Percentiles rank a stretch among this genome's conserved stretches.
Conservation (phyloP, 2,888 invertebrate species). For the Cactoblastis cactorum region DNA sequence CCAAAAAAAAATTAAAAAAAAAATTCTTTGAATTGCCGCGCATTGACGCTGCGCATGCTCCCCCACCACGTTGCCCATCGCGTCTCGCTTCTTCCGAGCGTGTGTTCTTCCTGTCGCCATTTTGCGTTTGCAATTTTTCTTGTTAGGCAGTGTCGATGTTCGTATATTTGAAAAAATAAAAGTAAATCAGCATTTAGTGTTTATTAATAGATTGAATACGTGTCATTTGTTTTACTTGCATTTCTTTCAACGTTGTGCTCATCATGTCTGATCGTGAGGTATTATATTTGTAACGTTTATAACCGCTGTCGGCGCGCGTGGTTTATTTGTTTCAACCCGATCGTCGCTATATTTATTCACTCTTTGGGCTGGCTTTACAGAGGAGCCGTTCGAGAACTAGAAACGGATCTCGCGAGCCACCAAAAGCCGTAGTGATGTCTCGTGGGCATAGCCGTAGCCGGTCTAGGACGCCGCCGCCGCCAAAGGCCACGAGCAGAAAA, state of each 20-base stretch:
- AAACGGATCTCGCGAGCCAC: constrained; percentile 71
- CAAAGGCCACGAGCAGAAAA: constrained; percentile 67
- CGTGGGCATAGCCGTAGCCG: constrained; percentile 73
- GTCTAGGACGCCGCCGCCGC: constrained; percentile 75
- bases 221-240: constrained; percentile 45
- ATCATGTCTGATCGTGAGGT: constrained; percentile 76
- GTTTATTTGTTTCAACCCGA: constrained; percentile 42
- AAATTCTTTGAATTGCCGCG: no score
- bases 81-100: no score
- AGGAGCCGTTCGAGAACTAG: constrained; percentile 74
- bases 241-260: constrained; percentile 38
- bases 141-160: constrained; percentile 24
- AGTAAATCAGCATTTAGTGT: constrained; percentile 36
- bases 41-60: neutral
- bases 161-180: constrained; percentile 43
- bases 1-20: neutral
- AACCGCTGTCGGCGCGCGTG: constrained; percentile 50
- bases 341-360: constrained; percentile 37
- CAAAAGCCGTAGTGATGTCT: constrained; percentile 63
- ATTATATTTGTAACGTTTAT: constrained; percentile 52
- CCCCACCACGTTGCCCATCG: neutral
- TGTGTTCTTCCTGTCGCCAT: constrained; percentile 41
- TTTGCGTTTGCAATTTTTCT: constrained; percentile 55
- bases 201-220: constrained; percentile 56
- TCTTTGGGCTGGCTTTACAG: constrained; percentile 54